Evolutionary conservation across 2,113 vertebrate genomes (phyloP), one percentile per base, ranked within the genome.

Genomic region (Phalacrocorax carbo): DNA sequence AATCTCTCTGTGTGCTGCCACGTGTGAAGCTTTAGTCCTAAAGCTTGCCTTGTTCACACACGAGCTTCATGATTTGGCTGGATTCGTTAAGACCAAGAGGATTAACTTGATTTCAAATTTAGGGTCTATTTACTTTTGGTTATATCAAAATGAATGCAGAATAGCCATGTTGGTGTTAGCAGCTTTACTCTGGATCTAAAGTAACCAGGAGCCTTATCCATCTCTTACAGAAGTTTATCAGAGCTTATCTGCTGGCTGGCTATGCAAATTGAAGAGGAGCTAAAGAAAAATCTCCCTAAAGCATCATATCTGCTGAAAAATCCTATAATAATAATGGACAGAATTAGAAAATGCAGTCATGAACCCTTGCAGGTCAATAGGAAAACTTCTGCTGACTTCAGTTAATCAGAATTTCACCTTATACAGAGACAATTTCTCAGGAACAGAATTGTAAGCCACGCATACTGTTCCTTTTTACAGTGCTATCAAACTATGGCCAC

Each of bases 261-360:
- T 83, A 34, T 25, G 52, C 40, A 36, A 80, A 40, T 7, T 46
- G 15, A 15, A 65, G 62, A 88, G 57, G 13, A 77, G 42, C 60
- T 89, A 65, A 65, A 95, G 94, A 94, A 90, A 97, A 93, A 75
- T 85, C 29, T 72, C 90, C 75, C 64, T 68, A 87, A 85, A 93
- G 42, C 81, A 95, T 5, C 34, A 2, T 94, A 96, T 82, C 42
- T 95, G 89, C 82, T 61, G 84, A 82, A 75, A 86, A 97, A 94
- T 88, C 66, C 54, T 73, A 60, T 16, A 92, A 80, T 94, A 94
- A 97, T 52, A 79, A 15, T 66, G 72, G 54, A 57, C 32, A 84
- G 48, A 78, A 73, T 72, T 88, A 90, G 77, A 96, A 93, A 42
- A 94, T 48, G 51, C 17, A 91, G 57, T 49, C 65, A 44, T 25